These are phyloP conservation scores for Hymenochirus boettgeri DNA, from an alignment of 2,113 vertebrate genomes.

Conservation along the genomic window DNA sequence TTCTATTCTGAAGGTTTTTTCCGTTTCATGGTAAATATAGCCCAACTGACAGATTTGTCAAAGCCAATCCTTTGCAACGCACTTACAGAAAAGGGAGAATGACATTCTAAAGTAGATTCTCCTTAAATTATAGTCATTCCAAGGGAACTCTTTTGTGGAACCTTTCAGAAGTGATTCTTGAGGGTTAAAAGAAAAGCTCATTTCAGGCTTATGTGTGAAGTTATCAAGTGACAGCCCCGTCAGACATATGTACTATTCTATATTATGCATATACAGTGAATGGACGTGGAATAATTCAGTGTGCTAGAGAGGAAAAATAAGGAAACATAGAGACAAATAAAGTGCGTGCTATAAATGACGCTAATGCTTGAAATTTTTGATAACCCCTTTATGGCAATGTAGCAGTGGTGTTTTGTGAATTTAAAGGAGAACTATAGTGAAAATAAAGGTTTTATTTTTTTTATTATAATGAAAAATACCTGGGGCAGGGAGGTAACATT, in stretches of 20 bases:
- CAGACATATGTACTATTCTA: slow-evolving; percentile 17
- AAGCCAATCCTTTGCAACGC: neutral
- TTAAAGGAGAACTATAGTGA: too few species aligned
- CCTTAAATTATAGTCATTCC: neutral
- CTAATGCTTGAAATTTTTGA: too few species aligned
- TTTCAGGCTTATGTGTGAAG: slow-evolving; percentile 17
- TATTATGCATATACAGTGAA: slow-evolving; percentile 10
- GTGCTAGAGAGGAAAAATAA: too few species aligned
- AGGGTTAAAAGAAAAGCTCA: slow-evolving; percentile 30
- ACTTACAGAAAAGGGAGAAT: slow-evolving; percentile 33
- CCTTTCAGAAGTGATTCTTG: slow-evolving; percentile 1
- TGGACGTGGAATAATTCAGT: too few species aligned
- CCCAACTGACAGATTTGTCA: slow-evolving; percentile 32
- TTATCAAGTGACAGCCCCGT: slow-evolving; percentile 22
- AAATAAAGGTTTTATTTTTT: too few species aligned
- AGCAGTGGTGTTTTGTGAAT: too few species aligned
- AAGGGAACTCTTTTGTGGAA: slow-evolving; percentile 1
- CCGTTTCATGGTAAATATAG: slow-evolving; percentile 4
- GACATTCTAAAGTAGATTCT: slow-evolving; percentile 5
- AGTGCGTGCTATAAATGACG: too few species aligned
- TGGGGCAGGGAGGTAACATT: too few species aligned
- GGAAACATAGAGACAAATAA: neutral
- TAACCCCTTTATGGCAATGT: too few species aligned
- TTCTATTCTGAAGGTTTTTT: slow-evolving; percentile 24
- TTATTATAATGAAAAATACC: too few species aligned